Conservation (phyloP, 2,113 vertebrate genomes). For the Antechinus stuartii region DNA sequence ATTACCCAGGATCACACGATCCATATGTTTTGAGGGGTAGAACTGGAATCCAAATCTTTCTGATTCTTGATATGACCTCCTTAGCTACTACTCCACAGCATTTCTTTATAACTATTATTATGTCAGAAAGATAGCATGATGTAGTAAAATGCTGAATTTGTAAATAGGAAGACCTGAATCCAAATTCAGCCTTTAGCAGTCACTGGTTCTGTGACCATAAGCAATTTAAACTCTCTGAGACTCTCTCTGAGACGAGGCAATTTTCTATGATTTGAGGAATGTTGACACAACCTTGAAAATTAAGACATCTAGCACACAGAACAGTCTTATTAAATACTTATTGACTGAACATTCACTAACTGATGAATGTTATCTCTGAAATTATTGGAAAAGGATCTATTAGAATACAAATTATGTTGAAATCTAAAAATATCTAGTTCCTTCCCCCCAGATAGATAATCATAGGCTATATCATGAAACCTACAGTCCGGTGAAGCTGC, state of each 20-base stretch:
- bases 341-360: not conserved
- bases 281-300: not conserved
- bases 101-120: not conserved
- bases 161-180: not conserved
- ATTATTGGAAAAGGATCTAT: not conserved
- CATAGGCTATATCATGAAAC: not conserved
- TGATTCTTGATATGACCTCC: not conserved
- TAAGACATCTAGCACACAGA: too few species aligned
- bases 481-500: constrained; percentile 87
- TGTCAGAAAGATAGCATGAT: not conserved
- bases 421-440: not conserved
- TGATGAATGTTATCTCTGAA: not conserved
- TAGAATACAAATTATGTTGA: not conserved
- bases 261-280: not conserved
- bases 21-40: not conserved
- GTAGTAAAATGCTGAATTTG: not conserved
- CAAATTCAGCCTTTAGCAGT: not conserved
- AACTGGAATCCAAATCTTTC: not conserved
- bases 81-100: not conserved
- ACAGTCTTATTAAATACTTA: not conserved
- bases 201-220: not conserved
- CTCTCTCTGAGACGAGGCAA: not conserved
- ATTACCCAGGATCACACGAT: not conserved
- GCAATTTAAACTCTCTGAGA: not conserved
- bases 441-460: not conserved